Evolutionary conservation across 2,113 vertebrate genomes (phyloP), one percentile per base, ranked within the genome.

Genomic region (Hippoglossus stenolepis): DNA sequence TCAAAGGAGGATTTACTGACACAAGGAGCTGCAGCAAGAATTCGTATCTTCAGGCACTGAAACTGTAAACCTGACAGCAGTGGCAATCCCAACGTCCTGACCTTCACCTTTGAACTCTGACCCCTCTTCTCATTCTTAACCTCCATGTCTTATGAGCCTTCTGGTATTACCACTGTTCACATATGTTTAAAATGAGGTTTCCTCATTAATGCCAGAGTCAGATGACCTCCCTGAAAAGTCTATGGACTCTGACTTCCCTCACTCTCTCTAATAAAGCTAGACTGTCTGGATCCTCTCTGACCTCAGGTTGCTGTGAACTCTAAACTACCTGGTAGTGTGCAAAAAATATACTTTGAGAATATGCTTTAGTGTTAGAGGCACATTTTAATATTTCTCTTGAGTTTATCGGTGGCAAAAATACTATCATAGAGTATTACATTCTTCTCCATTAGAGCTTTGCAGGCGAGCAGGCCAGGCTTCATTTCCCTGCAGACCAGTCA

Each of bases 21-120:
- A 64, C 66, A 20, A 77, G 49, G 20, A 81, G 45, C 59, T 59
- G 66, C 62, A 71, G 77, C 65, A 84, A 79, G 79, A 88, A 87
- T 63, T 63, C 57, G 62, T 79, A 80, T 68, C 84, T 84, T 79
- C 40, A 47, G 71, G 83, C 83, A 43, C 45, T 83, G 79, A 82
- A 91, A 92, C 88, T 86, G 89, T 93, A 93, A 91, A 93, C 77
- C 88, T 75, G 73, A 83, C 75, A 86, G 70, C 70, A 66, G 70
- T 17, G n/a, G 86, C 75, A 75, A 87, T 80, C 77, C 64, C 4
- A 76, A 77, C 80, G 76, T 82, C 79, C 88, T 40, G 70, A 84
- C 85, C 89, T 88, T 90, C 78, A 90, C 87, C 87, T 85, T 18
- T 88, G 73, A 93, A 73, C 91, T 82, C 67, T 76, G 82, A 92